A percentile compares a stretch with the other conserved stretches of the same genome.
These are phyloP conservation scores for Bolinopsis microptera DNA, from an alignment of 37 sponge, comb jelly and placozoan genomes.

Conservation along the genomic window DNA sequence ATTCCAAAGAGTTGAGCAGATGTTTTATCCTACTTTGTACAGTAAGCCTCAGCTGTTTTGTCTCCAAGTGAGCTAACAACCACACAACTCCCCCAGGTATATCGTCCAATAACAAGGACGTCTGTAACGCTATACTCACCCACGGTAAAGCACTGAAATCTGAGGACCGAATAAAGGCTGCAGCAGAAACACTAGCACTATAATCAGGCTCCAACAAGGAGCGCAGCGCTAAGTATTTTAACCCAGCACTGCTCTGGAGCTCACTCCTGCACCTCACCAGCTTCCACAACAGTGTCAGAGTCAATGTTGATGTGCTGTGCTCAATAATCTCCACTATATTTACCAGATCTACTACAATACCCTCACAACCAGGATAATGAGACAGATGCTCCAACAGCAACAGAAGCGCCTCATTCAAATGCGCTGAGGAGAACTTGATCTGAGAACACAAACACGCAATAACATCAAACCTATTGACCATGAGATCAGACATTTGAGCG, in stretches of 20 bases:
- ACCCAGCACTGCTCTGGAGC: not conserved
- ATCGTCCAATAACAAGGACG: not conserved
- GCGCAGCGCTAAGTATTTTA: constrained; percentile 5
- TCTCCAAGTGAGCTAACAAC: constrained; percentile 28
- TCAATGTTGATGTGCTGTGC: not conserved
- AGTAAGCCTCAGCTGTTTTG: not conserved
- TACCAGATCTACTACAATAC: not conserved
- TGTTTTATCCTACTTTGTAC: not conserved
- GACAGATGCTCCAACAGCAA: not conserved
- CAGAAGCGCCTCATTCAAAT: constrained; percentile 27
- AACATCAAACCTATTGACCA: constrained; percentile 13
- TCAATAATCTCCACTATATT: not conserved
- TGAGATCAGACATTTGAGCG: not conserved
- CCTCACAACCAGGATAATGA: not conserved
- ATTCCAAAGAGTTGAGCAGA: not conserved
- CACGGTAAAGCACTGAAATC: not conserved
- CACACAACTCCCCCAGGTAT: constrained; percentile 45
- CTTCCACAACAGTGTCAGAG: constrained; percentile 48
- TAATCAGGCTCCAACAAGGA: not conserved
- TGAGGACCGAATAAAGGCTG: not conserved
- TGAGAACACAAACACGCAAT: constrained; percentile 17
- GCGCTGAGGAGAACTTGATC: not conserved
- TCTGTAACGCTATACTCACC: not conserved
- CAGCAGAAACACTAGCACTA: constrained; percentile 8
- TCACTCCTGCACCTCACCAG: not conserved